These are phyloP conservation scores for Tachycineta bicolor DNA, from an alignment of 2,113 vertebrate species.

Conservation along the genomic window DNA sequence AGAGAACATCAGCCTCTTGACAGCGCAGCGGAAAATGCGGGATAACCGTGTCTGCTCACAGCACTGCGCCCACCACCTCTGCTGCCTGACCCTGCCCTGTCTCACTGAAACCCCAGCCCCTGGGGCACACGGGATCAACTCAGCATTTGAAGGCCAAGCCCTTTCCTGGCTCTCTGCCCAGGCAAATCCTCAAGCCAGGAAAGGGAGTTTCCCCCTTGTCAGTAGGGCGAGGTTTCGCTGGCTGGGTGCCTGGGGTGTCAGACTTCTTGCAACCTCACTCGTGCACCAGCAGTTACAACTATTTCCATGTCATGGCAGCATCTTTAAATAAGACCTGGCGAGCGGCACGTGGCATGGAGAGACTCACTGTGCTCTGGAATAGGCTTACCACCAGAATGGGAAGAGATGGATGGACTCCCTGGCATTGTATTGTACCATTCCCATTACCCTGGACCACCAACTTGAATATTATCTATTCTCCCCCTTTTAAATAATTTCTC, in stretches of 20 bases:
- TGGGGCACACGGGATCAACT: neutral
- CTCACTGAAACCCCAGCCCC: neutral
- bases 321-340: neutral
- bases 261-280: neutral
- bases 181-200: neutral
- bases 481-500: neutral
- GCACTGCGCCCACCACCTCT: fast-evolving
- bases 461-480: neutral
- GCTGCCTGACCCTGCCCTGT: neutral
- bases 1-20: neutral
- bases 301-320: neutral
- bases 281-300: neutral
- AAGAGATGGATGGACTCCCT: neutral
- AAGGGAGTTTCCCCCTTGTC: neutral
- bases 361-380: neutral
- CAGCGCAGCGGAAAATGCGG: neutral
- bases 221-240: neutral
- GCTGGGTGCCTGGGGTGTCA: neutral
- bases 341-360: neutral
- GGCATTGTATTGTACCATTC: fast-evolving
- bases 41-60: neutral
- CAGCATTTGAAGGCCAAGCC: neutral
- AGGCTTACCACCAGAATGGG: neutral
- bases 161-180: constrained; percentile 7
- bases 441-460: neutral